Evolutionary conservation across 2,888 invertebrate genomes (phyloP), one percentile per base, ranked within the genome.

Genomic region (Cabera pusaria): DNA sequence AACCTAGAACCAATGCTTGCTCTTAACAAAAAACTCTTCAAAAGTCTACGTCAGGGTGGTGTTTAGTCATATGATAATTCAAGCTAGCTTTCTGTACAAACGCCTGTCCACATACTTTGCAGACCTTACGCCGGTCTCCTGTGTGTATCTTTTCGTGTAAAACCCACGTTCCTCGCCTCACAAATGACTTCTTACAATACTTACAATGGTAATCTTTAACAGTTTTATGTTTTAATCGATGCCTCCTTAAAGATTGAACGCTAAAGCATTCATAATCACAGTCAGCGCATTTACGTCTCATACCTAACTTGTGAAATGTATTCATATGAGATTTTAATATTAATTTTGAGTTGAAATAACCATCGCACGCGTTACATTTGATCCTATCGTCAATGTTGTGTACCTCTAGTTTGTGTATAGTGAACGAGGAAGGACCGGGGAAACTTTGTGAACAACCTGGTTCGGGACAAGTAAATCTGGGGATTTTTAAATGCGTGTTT

Each of bases 71-170:
- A 12, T 88, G 85, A 45, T 84, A 86, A 40, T 86, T 87, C 32
- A 85, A 50, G 36, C 87, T 85, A 0, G 86, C 82, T 47, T 86
- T 87, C 42, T 88, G 85, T 0, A 86, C 85, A 37, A 87, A 90
- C 18, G 84, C 81, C 38, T 87, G 80, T 0, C 81, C 72, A 23
- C 88, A 87, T 0, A 69, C 67, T 1, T 44, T 52, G 38, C 88
- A 88, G 0, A 80, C 70, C 34, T 85, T 82, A 44, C 75, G 56
- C 19, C 72, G 59, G 14, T 86, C 87, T 0, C 79, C 85, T 0
- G 83, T 86, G 14, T 88, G 87, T 0, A 86, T 85, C 39, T 71
- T 55, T 46, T 84, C 85, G 5, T 87, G 88, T 0, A 76, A 36
- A 14, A 59, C 66, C 44, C 81, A 28, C 0, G 74, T 82, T 0